Percentiles rank a stretch among this genome's conserved stretches.
These are phyloP conservation scores for Marmota monax DNA, from an alignment of 2,113 vertebrate species.

Conservation along the genomic window DNA sequence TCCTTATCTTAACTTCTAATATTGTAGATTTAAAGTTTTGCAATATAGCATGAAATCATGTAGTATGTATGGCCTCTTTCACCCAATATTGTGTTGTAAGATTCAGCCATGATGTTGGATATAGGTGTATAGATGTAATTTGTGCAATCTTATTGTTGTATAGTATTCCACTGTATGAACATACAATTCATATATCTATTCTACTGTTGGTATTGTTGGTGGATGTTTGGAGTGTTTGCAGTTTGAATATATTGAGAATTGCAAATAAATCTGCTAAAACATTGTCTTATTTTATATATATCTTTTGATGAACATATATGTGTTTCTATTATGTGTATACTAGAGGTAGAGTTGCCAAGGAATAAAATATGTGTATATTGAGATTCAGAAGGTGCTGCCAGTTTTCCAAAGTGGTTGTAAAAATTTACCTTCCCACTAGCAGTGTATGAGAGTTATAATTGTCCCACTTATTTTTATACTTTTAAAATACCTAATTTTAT, in stretches of 20 bases:
- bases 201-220: neutral
- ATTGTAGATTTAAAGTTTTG: slow-evolving; percentile 7
- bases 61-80: slow-evolving; percentile 21
- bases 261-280: neutral
- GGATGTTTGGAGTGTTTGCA: neutral
- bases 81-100: slow-evolving; percentile 8
- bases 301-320: neutral
- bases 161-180: neutral
- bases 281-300: neutral
- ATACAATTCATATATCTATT: neutral
- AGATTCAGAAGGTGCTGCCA: neutral
- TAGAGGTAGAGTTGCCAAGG: slow-evolving; percentile 7
- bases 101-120: neutral
- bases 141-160: slow-evolving; percentile 34
- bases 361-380: neutral
- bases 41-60: slow-evolving; percentile 1
- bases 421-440: neutral
- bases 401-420: slow-evolving; percentile 45
- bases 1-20: neutral
- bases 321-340: neutral
- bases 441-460: neutral
- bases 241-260: neutral
- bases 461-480: neutral
- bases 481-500: slow-evolving; percentile 21
- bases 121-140: slow-evolving; percentile 1